phyloP scores from a whole-genome alignment of 2,113 vertebrate genomes.

The Aptenodytes patagonicus region DNA sequence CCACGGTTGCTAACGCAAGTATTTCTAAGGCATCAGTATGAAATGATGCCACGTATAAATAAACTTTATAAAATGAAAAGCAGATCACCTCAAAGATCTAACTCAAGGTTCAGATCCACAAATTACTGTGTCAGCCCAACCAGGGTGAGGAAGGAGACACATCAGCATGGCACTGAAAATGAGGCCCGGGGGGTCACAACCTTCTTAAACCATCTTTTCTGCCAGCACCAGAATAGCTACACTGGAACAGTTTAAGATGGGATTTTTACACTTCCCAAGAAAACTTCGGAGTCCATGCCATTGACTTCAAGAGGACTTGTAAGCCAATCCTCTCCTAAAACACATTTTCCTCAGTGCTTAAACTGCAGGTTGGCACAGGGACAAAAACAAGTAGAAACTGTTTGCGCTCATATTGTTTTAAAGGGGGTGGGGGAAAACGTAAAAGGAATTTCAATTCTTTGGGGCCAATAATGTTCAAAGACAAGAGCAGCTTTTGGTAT shows the following conservation, averaged over 20 bases:
- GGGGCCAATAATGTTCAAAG: constrained; percentile 42
- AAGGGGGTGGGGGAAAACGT: neutral
- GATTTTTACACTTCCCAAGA: neutral
- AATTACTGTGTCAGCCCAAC: neutral
- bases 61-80: neutral
- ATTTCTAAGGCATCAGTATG: neutral
- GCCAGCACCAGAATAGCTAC: neutral
- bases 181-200: fast-evolving
- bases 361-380: neutral
- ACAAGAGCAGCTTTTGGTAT: neutral
- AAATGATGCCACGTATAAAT: fast-evolving
- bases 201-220: neutral
- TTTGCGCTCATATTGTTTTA: neutral
- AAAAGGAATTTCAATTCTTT: constrained; percentile 31
- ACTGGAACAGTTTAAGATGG: neutral
- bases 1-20: neutral
- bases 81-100: neutral
- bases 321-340: neutral
- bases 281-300: neutral
- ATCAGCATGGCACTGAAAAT: neutral
- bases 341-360: neutral
- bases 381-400: neutral
- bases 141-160: neutral
- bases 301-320: neutral
- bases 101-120: neutral